Percentiles rank a stretch among this genome's conserved stretches.
Evolutionary conservation across 2,113 vertebrate genomes (phyloP).

Genomic region (Neolamprologus caudopunctatus): DNA sequence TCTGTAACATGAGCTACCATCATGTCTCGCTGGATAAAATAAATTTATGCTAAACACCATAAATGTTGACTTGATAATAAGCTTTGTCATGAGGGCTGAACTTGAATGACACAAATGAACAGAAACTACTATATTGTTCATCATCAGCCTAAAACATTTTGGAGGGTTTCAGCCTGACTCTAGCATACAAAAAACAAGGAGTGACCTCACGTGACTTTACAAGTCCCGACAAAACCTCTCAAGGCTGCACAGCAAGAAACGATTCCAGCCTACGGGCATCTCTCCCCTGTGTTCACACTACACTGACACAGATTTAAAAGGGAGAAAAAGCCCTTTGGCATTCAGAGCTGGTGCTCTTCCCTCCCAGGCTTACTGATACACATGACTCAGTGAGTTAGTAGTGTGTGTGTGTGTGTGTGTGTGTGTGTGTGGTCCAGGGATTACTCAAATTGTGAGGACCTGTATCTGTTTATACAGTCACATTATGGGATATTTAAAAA

Average conservation of each 20-base stretch:
- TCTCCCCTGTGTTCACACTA: constrained; percentile 1
- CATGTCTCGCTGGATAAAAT: neutral
- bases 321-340: neutral
- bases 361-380: neutral
- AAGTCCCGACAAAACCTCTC: constrained; percentile 21
- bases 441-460: neutral
- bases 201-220: constrained; percentile 32
- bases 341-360: neutral
- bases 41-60: neutral
- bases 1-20: neutral
- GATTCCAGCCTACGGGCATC: neutral
- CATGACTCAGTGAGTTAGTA: neutral
- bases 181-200: neutral
- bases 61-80: neutral
- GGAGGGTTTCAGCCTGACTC: neutral
- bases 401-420: neutral
- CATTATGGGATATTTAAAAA: neutral
- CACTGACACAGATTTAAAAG: neutral
- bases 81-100: neutral
- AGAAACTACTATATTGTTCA: neutral
- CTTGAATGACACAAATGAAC: neutral
- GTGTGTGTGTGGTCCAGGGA: neutral
- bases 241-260: neutral
- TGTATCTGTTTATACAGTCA: neutral
- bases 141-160: neutral